A percentile compares a stretch with the other conserved stretches of the same genome.
Evolutionary conservation across 2,797 vertebrate species (phyloP).

Genomic region (Scomberomorus guttatus): DNA sequence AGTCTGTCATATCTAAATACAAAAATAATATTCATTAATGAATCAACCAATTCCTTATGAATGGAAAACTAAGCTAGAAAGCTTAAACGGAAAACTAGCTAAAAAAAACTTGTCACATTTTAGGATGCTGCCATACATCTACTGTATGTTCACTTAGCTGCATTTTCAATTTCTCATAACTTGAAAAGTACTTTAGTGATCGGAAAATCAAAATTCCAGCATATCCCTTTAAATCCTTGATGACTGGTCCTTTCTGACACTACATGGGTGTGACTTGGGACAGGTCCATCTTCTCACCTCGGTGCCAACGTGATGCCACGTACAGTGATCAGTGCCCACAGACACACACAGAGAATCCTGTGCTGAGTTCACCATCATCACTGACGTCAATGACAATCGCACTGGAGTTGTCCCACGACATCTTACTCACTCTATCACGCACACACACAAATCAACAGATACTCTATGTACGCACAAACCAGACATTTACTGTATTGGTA

Average conservation of each 20-base stretch:
- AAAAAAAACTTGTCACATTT: too few species aligned
- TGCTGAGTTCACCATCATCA: slow-evolving; percentile 10
- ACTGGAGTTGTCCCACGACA: background rate
- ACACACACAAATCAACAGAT: slow-evolving; percentile 4
- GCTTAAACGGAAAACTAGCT: background rate
- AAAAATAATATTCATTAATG: background rate
- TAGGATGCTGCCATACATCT: background rate
- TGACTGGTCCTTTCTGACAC: background rate
- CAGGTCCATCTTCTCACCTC: slow-evolving; percentile 6
- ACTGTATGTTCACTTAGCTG: background rate
- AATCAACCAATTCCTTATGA: background rate
- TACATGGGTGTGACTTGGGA: slow-evolving; percentile 29
- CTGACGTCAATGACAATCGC: slow-evolving; percentile 36
- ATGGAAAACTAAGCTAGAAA: background rate
- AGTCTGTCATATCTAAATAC: too few species aligned
- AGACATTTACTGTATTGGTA: slow-evolving; percentile 12
- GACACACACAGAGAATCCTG: slow-evolving; percentile 22
- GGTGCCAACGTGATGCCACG: slow-evolving; percentile 5
- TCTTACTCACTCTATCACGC: background rate
- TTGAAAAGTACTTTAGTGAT: background rate
- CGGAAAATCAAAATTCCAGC: background rate
- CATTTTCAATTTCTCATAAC: background rate
- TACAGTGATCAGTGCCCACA: background rate
- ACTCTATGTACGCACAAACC: background rate
- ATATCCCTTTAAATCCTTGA: slow-evolving; percentile 15